Percentiles rank a stretch among this genome's conserved stretches.
These are phyloP conservation scores for Drosophila barbarae DNA, from an alignment of 2,888 invertebrate species.

Conservation along the genomic window DNA sequence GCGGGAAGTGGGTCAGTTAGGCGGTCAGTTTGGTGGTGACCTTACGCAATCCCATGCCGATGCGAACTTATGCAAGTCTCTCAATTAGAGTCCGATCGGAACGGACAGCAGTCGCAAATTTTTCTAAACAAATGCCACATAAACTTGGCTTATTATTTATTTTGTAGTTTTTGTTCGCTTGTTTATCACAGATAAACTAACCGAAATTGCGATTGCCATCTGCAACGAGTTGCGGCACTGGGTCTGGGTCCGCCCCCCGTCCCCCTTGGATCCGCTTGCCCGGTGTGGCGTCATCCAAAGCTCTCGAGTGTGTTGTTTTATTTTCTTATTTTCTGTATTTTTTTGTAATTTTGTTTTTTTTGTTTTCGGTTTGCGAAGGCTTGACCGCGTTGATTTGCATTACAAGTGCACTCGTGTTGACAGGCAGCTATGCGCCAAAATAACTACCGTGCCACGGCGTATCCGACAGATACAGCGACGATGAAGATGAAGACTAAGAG, in stretches of 20 bases:
- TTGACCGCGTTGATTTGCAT: conserved; percentile 76
- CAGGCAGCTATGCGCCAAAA: conserved; percentile 75
- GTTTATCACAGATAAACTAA: conserved; percentile 46
- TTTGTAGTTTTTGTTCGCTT: conserved; percentile 38
- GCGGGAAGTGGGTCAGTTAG: conserved; percentile 49
- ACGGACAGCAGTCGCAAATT: conserved; percentile 16
- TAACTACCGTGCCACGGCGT: conserved; percentile 72
- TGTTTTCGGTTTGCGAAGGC: conserved; percentile 46
- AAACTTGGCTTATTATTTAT: conserved; percentile 72
- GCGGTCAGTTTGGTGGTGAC: conserved; percentile 41
- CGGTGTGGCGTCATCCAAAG: conserved; percentile 38
- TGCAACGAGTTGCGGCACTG: conserved; percentile 33
- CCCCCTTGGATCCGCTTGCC: conserved; percentile 5
- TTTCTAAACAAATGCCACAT: conserved; percentile 39
- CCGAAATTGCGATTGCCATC: conserved; percentile 36
- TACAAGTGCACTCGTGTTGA: conserved; percentile 77
- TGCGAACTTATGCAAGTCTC: conserved; percentile 31
- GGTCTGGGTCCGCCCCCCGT: conserved; percentile 23
- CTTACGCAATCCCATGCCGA: conserved; percentile 54
- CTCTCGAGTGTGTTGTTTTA: conserved; percentile 37
- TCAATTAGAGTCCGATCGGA: conserved; percentile 36
- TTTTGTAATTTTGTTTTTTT: conserved; percentile 30
- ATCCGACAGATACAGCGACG: conserved; percentile 17
- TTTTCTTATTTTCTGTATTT: conserved; percentile 50
- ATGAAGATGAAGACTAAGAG: neutral